A percentile compares a stretch with the other conserved stretches of the same genome.
Conservation (phyloP, 2,113 vertebrate genomes). For the Ciconia boyciana region DNA sequence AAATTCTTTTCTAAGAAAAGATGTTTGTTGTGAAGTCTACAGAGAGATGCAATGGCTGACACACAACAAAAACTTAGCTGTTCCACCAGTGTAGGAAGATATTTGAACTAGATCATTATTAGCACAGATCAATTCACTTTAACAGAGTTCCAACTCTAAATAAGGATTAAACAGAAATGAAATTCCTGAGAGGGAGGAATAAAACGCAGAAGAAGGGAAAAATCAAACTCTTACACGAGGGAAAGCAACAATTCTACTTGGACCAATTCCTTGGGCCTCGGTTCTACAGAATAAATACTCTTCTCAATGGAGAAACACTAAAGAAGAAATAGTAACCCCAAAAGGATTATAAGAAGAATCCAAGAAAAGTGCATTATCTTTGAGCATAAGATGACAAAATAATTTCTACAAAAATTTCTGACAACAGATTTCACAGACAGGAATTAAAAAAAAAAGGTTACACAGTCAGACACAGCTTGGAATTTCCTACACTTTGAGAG, state of each 20-base stretch:
- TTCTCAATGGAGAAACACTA: slow-evolving; percentile 50
- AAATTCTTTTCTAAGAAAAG: background rate
- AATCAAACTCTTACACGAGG: background rate
- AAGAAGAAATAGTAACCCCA: slow-evolving; percentile 32
- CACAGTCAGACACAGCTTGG: background rate
- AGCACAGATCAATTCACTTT: background rate
- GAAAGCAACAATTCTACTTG: background rate
- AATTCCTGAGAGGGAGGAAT: slow-evolving; percentile 21
- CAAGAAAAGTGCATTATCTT: slow-evolving; percentile 23
- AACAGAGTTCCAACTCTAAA: background rate
- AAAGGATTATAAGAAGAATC: slow-evolving; percentile 40
- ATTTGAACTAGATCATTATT: background rate
- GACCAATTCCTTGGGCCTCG: background rate
- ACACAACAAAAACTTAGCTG: background rate
- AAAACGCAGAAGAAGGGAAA: background rate
- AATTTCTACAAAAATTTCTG: background rate
- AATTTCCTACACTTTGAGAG: background rate
- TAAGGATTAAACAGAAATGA: background rate
- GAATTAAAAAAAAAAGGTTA: background rate
- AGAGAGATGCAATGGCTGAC: background rate
- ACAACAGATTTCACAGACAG: background rate
- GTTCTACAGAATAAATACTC: slow-evolving; percentile 38
- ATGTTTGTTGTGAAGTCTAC: background rate
- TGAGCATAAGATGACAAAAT: background rate
- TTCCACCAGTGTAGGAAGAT: background rate